Evolutionary conservation across 2,113 vertebrate genomes (phyloP).

Genomic region (Phylloscopus whistleri): DNA sequence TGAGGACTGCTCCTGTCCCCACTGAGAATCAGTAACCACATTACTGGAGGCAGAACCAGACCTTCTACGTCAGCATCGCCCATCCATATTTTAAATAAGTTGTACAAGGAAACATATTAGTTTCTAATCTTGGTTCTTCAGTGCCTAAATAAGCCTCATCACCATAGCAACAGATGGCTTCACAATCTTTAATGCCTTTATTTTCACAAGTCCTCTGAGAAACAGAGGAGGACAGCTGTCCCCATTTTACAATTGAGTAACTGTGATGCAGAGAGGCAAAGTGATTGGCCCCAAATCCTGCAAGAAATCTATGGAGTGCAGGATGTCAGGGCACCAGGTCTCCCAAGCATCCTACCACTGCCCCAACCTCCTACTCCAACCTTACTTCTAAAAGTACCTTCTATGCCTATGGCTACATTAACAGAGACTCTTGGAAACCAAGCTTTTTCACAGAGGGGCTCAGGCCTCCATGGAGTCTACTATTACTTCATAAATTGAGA

Average conservation of each 20-base stretch:
- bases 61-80: background rate
- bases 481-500: background rate
- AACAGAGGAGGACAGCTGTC: slow-evolving; percentile 15
- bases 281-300: background rate
- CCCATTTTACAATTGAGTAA: background rate
- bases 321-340: background rate
- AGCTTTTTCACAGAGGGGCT: background rate
- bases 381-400: background rate
- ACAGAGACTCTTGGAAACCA: background rate
- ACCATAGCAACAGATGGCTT: slow-evolving; percentile 52
- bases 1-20: background rate
- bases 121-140: slow-evolving; percentile 24
- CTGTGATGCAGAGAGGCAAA: background rate
- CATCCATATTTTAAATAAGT: slow-evolving; percentile 31
- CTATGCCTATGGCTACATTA: background rate
- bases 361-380: background rate
- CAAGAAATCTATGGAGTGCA: background rate
- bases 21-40: background rate
- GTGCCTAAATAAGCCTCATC: slow-evolving; percentile 17
- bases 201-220: slow-evolving; percentile 50
- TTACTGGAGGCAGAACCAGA: slow-evolving; percentile 24
- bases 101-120: slow-evolving; percentile 28
- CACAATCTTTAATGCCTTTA: slow-evolving; percentile 43
- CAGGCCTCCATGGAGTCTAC: background rate
- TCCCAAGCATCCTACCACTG: background rate